These are phyloP conservation scores for Pristionchus maxplancki DNA, from an alignment of 2,888 invertebrate species.

Conservation along the genomic window DNA sequence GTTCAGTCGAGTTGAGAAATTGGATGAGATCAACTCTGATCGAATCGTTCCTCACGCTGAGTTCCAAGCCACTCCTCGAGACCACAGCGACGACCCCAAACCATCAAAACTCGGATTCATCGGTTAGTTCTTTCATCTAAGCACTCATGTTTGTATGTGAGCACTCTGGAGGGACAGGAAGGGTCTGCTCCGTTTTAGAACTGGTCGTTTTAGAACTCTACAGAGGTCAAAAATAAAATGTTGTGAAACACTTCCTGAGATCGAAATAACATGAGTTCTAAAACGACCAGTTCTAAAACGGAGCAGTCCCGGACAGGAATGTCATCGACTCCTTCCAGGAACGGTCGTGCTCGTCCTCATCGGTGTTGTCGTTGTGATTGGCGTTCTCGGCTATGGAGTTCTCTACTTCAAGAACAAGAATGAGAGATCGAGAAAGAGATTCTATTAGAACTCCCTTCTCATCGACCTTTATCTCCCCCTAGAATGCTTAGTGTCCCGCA, in stretches of 20 bases:
- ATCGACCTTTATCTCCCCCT: not conserved
- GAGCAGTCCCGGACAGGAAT: no score
- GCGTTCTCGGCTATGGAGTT: slow-evolving; percentile 89
- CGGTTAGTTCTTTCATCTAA: slow-evolving; percentile 80
- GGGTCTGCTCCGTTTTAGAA: no score
- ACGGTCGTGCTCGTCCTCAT: slow-evolving; percentile 89
- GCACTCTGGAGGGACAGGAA: not conserved
- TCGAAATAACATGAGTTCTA: no score
- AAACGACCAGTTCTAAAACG: no score
- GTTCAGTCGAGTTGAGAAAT: slow-evolving; percentile 80
- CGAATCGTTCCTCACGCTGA: slow-evolving; percentile 54
- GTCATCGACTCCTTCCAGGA: slow-evolving; percentile 77
- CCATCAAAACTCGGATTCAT: slow-evolving; percentile 90
- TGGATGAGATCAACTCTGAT: slow-evolving; percentile 64
- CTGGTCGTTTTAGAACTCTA: no score
- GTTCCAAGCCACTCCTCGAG: slow-evolving; percentile 87
- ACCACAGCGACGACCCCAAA: slow-evolving; percentile 90
- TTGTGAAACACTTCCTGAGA: no score
- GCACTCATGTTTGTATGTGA: not conserved
- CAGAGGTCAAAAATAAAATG: no score
- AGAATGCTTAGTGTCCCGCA: not conserved
- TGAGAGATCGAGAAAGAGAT: slow-evolving; percentile 90
- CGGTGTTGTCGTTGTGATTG: slow-evolving; percentile 88
- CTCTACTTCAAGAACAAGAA: slow-evolving; percentile 94
- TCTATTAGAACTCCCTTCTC: slow-evolving; percentile 81